Base-by-base conservation (phyloP, 2,888 invertebrate genomes). In the Eudemis profundana region DNA sequence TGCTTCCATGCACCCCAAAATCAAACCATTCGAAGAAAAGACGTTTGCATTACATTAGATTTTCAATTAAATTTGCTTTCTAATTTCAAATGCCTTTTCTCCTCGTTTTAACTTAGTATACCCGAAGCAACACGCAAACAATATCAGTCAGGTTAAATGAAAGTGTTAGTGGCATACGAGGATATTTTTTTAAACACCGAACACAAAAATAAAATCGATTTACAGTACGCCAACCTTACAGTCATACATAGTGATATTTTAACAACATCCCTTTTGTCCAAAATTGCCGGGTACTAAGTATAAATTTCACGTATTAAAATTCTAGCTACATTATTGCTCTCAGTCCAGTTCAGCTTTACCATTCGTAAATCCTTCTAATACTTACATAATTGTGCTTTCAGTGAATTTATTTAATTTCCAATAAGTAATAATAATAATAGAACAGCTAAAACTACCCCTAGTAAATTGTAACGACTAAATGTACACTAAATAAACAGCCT, bases 281-380 rank as follows among this genome's bases (percentile, higher is more conserved):
- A 42, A 46, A 14, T 21, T 29, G 10, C 12, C 12, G 12, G 38
- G 27, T 36, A 12, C 10, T 29, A 53, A 14, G 15, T 47, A 14
- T 17, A 36, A 19, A 5, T 27, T 29, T 42, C 8, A 19, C 27
- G 12, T 44, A 21, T 36, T 19, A 23, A 15, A 10, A 50, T 8
- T 57, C 21, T 50, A 63, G 27, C 56, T 63, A 63, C 19, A 19
- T 59, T 64, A 64, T 64, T 64, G 64, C 57, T 59, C 57, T 57
- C 57, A 59, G 42, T 59, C 38, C 50, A 38, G 44, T 21, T 59
- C 36, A 56, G n/a, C 17, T 23, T 44, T 33, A 56, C 4, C 33
- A 33, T 44, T 21, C 23, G 8, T 36, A 14, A 33, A 47, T 44
- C 36, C 44, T 10, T 21, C 42, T 42, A 19, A 7, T 14, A 10